These are phyloP conservation scores for Anadara kagoshimensis DNA, from an alignment of 1,140 invertebrate genomes.

Conservation along the genomic window DNA sequence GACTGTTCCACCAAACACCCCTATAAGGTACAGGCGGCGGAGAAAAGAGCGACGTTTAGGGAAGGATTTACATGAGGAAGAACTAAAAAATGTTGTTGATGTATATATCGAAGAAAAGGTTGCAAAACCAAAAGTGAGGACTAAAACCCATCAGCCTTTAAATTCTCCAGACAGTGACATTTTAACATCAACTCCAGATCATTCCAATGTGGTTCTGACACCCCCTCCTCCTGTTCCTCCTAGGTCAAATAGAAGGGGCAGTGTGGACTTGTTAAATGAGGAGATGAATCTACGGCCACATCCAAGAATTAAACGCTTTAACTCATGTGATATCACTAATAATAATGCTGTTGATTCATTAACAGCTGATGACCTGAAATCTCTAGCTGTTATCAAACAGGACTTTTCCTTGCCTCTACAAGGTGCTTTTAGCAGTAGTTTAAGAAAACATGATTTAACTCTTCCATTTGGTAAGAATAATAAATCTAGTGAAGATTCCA, in stretches of 20 bases:
- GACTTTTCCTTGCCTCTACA: no score
- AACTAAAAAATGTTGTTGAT: not conserved
- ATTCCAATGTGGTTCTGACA: not conserved
- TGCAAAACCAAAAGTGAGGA: not conserved
- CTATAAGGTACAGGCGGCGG: conserved; percentile 39
- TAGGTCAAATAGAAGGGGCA: conserved; percentile 26
- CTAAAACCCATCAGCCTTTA: not conserved
- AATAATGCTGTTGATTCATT: not conserved
- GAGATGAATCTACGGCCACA: conserved; percentile 22
- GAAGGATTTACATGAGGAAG: conserved; percentile 3
- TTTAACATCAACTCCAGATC: not conserved
- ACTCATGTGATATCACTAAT: conserved; percentile 18
- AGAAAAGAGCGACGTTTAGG: conserved; percentile 12
- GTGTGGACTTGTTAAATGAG: conserved; percentile 36
- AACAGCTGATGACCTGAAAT: no score
- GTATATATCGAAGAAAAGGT: not conserved
- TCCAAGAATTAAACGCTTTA: conserved; percentile 22
- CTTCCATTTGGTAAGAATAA: no score
- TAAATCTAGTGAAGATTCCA: no score
- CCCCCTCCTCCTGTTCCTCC: conserved; percentile 39
- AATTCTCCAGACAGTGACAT: not conserved
- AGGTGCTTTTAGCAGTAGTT: no score
- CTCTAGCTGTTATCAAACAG: no score
- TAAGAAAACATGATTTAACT: no score
- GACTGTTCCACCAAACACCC: conserved; percentile 60